Evolutionary conservation across 2,797 vertebrate species (phyloP), one percentile per base, ranked within the genome.

Genomic region (Enoplosus armatus): DNA sequence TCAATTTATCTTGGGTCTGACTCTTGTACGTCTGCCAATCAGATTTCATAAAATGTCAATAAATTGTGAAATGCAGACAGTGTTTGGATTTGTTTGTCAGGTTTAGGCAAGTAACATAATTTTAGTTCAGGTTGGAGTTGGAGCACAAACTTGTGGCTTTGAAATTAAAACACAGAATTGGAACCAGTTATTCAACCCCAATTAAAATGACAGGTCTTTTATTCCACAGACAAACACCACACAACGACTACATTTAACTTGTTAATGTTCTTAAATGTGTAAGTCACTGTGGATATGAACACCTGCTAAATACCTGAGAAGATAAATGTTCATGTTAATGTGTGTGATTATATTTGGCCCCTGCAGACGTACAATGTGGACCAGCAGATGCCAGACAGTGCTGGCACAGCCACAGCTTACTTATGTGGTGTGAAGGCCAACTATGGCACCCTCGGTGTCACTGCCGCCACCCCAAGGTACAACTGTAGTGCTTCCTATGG

Each of bases 341-440:
- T 24, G 24, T 77, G 54, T 71, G 27, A 43, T 24, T 53, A 2
- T 72, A n/a, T 69, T 76, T 84, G 55, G 6, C 60, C 6, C 41
- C 39, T 77, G 51, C 80, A 96, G 96, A 96, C 95, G 0, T 96
- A 96, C 75, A 96, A 95, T 3, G 95, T 96, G 53, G 94, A 96
- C 75, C 84, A 89, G 90, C 96, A 96, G 90, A 95, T 95, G 94
- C 95, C 96, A 7, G 96, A 96, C 85, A 96, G 96, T 6, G 96
- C 96, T 3, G 95, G 87, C 14, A 96, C 96, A 12, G 95, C 93
- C 50, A 96, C 96, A 0, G 96, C 96, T 0, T 96, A 96, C 82
- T 80, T 89, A 20, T 96, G 95, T 86, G 96, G 96, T 0, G 96
- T 96, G 27, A 96, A 96, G 86, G 94, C 95, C 7, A 96, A 95